These are phyloP conservation scores for Drosophila kurseongensis DNA, from an alignment of 1,140 invertebrate species.

Conservation along the genomic window DNA sequence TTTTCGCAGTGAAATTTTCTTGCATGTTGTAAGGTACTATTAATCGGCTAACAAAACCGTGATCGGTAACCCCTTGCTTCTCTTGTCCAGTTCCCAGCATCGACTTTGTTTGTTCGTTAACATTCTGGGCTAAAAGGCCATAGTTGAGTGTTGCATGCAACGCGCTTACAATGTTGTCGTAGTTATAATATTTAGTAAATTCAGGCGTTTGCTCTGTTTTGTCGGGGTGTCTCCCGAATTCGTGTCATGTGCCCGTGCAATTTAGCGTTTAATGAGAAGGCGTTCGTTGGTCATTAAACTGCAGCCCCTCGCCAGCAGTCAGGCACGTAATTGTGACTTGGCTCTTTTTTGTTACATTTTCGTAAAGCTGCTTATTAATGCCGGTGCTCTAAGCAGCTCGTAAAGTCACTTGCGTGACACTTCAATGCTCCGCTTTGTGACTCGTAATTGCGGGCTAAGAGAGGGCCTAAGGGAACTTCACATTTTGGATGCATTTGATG, in stretches of 20 bases:
- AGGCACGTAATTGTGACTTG: conserved; percentile 70
- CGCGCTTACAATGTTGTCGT: conserved; percentile 40
- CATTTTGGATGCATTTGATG: conserved; percentile 23
- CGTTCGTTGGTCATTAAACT: conserved; percentile 78
- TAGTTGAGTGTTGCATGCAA: conserved; percentile 65
- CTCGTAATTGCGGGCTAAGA: conserved; percentile 56
- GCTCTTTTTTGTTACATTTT: conserved; percentile 61
- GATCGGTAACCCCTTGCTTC: not conserved
- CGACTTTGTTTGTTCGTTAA: conserved; percentile 78
- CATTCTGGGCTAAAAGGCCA: conserved; percentile 64
- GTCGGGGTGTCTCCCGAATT: conserved; percentile 51
- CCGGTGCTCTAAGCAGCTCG: conserved; percentile 63
- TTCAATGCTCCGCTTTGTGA: conserved; percentile 46
- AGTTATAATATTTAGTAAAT: conserved; percentile 69
- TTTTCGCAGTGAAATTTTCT: conserved; percentile 22
- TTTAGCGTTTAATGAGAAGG: conserved; percentile 83
- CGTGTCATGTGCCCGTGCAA: conserved; percentile 77
- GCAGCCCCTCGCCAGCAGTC: conserved; percentile 21
- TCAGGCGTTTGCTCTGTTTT: conserved; percentile 48
- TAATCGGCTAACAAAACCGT: conserved; percentile 68
- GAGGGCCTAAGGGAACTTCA: conserved; percentile 35
- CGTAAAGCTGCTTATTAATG: conserved; percentile 64
- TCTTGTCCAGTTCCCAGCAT: conserved; percentile 27
- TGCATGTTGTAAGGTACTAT: conserved; percentile 56
- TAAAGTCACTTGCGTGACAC: conserved; percentile 62